Evolutionary conservation across 2,888 invertebrate genomes (phyloP).

Genomic region (Helicoverpa assulta): DNA sequence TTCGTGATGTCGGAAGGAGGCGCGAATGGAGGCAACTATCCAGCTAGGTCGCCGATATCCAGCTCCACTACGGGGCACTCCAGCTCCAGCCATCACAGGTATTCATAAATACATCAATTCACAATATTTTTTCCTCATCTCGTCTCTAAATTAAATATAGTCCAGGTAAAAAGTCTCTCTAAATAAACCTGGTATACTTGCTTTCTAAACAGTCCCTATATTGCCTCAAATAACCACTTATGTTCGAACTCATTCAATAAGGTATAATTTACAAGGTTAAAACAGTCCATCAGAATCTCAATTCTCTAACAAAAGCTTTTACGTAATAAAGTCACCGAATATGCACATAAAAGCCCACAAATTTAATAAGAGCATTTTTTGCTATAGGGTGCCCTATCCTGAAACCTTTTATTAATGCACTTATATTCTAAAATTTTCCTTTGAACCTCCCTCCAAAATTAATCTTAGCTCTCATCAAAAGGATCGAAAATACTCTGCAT

Average conservation of each 20-base stretch:
- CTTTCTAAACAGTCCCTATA: constrained; percentile 4
- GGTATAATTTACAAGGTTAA: constrained; percentile 60
- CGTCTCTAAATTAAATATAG: too few species aligned
- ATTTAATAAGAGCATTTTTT: constrained; percentile 88
- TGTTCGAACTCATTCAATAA: constrained; percentile 57
- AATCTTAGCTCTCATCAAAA: constrained; percentile 88
- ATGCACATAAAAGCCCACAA: constrained; percentile 85
- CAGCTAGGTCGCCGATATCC: constrained; percentile 86
- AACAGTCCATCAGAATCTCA: constrained; percentile 69
- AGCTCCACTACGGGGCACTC: constrained; percentile 87
- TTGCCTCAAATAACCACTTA: constrained; percentile 17
- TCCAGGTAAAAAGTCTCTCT: too few species aligned
- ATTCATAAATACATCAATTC: background rate
- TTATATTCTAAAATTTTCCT: constrained; percentile 88
- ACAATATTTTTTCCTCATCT: background rate
- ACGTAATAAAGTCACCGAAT: constrained; percentile 82
- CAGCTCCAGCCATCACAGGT: constrained; percentile 89
- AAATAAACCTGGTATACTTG: background rate
- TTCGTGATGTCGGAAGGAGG: constrained; percentile 86
- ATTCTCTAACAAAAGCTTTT: constrained; percentile 79
- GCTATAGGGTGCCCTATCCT: constrained; percentile 81
- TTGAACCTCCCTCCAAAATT: constrained; percentile 87
- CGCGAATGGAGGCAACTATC: constrained; percentile 74
- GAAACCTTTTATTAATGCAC: constrained; percentile 88
- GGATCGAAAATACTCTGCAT: constrained; percentile 84